Conservation (phyloP, 2,113 vertebrate species). For the Pelodiscus sinensis region DNA sequence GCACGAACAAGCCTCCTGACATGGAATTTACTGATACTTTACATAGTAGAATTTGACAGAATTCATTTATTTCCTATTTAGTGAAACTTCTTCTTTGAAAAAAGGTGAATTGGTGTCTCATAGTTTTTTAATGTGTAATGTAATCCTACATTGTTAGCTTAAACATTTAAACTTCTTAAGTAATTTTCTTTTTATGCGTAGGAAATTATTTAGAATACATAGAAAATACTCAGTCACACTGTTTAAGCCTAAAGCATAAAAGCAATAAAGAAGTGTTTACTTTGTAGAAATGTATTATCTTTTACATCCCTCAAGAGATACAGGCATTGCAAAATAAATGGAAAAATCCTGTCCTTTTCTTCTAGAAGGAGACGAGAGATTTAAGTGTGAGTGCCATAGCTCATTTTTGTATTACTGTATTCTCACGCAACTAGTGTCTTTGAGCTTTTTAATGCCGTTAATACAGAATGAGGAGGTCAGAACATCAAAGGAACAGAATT, state of each 20-base stretch:
- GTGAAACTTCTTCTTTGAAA: background rate
- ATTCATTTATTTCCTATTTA: background rate
- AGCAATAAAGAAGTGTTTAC: background rate
- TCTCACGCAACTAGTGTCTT: background rate
- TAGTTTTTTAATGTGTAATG: background rate
- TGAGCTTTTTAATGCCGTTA: background rate
- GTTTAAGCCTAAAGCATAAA: background rate
- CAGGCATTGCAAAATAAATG: background rate
- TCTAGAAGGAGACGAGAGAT: background rate
- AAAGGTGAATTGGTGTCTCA: background rate
- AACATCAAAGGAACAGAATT: constrained; percentile 5
- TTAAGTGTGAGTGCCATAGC: background rate
- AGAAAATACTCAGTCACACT: background rate
- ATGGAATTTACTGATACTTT: background rate
- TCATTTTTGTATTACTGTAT: background rate
- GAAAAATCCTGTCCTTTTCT: background rate
- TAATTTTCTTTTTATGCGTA: background rate
- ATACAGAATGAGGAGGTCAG: background rate
- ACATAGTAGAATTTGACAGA: background rate
- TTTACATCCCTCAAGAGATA: background rate
- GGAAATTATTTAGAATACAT: background rate
- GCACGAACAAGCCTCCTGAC: background rate
- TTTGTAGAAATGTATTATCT: background rate
- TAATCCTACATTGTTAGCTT: background rate
- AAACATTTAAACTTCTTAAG: background rate